Evolutionary conservation across 37 sponge, comb jelly and placozoan genomes (phyloP).

Genomic region (Corticium candelabrum): DNA sequence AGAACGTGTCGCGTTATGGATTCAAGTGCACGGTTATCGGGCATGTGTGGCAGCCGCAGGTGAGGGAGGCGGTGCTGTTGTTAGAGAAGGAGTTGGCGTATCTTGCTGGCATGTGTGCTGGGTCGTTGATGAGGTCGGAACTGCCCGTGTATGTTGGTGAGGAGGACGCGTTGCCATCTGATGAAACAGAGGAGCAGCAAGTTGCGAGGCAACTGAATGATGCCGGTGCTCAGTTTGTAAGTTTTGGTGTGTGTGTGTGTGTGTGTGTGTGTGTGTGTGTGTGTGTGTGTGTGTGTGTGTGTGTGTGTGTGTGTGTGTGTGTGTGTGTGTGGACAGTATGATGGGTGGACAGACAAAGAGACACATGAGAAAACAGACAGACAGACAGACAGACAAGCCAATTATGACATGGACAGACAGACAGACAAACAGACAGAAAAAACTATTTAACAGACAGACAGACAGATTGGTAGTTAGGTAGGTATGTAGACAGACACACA

Average conservation of each 20-base stretch:
- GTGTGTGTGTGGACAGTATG: too few species aligned
- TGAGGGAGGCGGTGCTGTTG: constrained; percentile 29
- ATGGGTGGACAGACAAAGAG: too few species aligned
- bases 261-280: too few species aligned
- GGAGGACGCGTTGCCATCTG: not conserved
- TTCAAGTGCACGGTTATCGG: constrained; percentile 81
- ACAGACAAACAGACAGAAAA: too few species aligned
- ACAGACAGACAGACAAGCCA: too few species aligned
- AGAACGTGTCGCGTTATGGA: constrained; percentile 68
- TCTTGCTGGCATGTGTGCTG: constrained; percentile 60
- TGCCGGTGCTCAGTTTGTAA: not conserved
- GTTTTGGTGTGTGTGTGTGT: not conserved
- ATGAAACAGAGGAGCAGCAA: not conserved
- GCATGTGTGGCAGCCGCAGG: constrained; percentile 69
- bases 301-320: too few species aligned
- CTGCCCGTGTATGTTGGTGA: constrained; percentile 34
- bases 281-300: too few species aligned
- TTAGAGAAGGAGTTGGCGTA: constrained; percentile 75
- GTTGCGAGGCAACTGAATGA: not conserved
- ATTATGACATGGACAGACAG: too few species aligned
- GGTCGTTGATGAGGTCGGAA: constrained; percentile 52
- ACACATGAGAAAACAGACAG: too few species aligned
- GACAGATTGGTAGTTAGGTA: too few species aligned
- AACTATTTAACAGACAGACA: too few species aligned
- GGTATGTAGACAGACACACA: too few species aligned